A percentile compares a stretch with the other conserved stretches of the same genome.
Conservation (phyloP, 2,888 invertebrate species). For the Hydropsyche betteni region DNA sequence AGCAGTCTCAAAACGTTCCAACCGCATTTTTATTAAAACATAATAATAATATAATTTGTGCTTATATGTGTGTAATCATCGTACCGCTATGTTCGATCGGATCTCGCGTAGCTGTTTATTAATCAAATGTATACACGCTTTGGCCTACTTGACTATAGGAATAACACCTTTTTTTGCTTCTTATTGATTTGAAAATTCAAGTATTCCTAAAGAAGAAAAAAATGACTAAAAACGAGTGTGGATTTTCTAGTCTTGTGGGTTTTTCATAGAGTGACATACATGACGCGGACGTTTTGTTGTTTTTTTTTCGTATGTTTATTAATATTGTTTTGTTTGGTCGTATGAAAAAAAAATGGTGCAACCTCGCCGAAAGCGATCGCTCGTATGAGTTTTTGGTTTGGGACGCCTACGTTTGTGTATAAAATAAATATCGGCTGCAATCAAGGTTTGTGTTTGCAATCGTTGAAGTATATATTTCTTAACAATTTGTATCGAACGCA, state of each 20-base stretch:
- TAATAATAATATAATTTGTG: conserved; percentile 14
- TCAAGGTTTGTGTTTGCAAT: too few species aligned
- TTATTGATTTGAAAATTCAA: too few species aligned
- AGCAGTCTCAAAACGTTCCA: conserved; percentile 3
- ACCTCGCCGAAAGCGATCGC: conserved; percentile 18
- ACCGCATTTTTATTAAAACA: conserved; percentile 2
- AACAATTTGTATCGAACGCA: too few species aligned
- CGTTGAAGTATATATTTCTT: too few species aligned
- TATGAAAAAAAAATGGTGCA: conserved; percentile 3
- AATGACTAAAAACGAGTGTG: too few species aligned
- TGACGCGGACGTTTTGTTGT: too few species aligned
- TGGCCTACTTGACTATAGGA: conserved; percentile 14
- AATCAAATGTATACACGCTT: conserved; percentile 3
- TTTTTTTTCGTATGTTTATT: too few species aligned
- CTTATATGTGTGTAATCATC: not conserved
- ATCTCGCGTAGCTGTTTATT: conserved; percentile 22
- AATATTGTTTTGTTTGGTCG: too few species aligned
- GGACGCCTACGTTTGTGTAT: not conserved
- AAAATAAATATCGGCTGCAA: too few species aligned
- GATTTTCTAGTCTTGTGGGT: not conserved
- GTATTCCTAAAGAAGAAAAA: too few species aligned
- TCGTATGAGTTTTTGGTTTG: not conserved
- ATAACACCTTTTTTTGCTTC: not conserved
- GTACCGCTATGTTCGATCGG: conserved; percentile 16
- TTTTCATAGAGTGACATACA: conserved; percentile 5